A percentile compares a stretch with the other conserved stretches of the same genome.
Conservation (phyloP, 1,140 invertebrate genomes). For the Teleopsis dalmanni region DNA sequence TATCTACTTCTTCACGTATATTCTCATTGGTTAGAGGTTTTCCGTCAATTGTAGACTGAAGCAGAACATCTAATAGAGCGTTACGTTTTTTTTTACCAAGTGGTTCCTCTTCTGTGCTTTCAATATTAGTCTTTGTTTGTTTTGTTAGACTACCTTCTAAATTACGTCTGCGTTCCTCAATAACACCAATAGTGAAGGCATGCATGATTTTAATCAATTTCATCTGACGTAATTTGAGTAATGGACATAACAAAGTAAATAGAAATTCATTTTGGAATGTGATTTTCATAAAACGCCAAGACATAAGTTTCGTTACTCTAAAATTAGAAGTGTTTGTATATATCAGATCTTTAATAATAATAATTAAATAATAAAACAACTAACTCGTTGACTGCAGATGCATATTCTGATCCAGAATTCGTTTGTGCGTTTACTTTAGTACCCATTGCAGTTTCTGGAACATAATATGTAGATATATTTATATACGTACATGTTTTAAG, state of each 20-base stretch:
- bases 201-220: constrained; percentile 57
- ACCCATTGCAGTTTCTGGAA: constrained; percentile 77
- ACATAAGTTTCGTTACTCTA: constrained; percentile 28
- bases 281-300: constrained; percentile 26
- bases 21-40: constrained; percentile 51
- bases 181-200: constrained; percentile 56
- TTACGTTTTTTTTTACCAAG: constrained; percentile 47
- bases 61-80: constrained; percentile 62
- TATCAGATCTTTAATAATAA: neutral
- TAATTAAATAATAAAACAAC: neutral
- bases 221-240: constrained; percentile 48
- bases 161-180: constrained; percentile 33
- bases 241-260: constrained; percentile 29
- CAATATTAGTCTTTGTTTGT: no score
- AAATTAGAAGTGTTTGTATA: neutral
- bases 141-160: no score
- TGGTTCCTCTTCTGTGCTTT: no score
- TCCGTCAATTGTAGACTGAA: constrained; percentile 50
- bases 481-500: neutral
- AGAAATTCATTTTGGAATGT: constrained; percentile 22
- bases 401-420: constrained; percentile 60
- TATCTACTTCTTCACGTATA: constrained; percentile 60
- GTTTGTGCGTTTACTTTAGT: constrained; percentile 64
- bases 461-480: constrained; percentile 47
- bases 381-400: constrained; percentile 59